Percentiles rank a stretch among this genome's conserved stretches.
Conservation (phyloP, 2,113 vertebrate genomes). For the Syngnathus scovelli region DNA sequence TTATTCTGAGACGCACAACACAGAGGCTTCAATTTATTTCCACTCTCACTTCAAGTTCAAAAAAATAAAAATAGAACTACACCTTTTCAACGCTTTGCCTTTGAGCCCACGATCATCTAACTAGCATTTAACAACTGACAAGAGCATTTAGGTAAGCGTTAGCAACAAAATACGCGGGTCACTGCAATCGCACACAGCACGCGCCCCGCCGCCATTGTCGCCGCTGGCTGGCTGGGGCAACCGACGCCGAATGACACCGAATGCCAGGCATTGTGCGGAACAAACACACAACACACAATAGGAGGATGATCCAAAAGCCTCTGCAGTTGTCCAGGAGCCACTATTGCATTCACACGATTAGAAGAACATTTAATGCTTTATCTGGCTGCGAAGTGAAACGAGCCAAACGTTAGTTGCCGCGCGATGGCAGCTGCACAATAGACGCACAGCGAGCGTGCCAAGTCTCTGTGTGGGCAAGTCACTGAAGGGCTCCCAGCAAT, state of each 20-base stretch:
- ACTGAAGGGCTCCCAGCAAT: background rate
- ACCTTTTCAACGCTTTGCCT: too few relatives aligned
- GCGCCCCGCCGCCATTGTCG: slow-evolving; percentile 46
- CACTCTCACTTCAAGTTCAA: too few relatives aligned
- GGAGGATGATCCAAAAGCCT: slow-evolving; percentile 40
- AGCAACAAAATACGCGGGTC: slow-evolving; percentile 40
- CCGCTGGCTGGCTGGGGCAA: slow-evolving; percentile 14
- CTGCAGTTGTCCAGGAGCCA: slow-evolving; percentile 36
- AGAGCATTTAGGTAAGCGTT: too few relatives aligned
- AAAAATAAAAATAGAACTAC: too few relatives aligned
- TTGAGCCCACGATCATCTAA: too few relatives aligned
- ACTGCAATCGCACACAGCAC: slow-evolving; percentile 51
- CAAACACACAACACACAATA: slow-evolving; percentile 50
- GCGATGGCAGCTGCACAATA: slow-evolving; percentile 19
- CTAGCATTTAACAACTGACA: too few relatives aligned
- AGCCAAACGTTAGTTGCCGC: slow-evolving; percentile 25
- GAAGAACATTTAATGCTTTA: slow-evolving; percentile 41
- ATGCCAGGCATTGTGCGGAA: slow-evolving; percentile 57
- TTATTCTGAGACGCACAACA: too few relatives aligned
- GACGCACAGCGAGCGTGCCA: slow-evolving; percentile 2
- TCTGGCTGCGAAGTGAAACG: slow-evolving; percentile 18
- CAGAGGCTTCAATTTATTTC: too few relatives aligned
- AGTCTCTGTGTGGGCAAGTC: slow-evolving; percentile 2
- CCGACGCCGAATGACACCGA: slow-evolving; percentile 35
- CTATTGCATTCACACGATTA: slow-evolving; percentile 44